phyloP scores from a whole-genome alignment of 2,797 vertebrate species.

The Phataginus tetradactyla region DNA sequence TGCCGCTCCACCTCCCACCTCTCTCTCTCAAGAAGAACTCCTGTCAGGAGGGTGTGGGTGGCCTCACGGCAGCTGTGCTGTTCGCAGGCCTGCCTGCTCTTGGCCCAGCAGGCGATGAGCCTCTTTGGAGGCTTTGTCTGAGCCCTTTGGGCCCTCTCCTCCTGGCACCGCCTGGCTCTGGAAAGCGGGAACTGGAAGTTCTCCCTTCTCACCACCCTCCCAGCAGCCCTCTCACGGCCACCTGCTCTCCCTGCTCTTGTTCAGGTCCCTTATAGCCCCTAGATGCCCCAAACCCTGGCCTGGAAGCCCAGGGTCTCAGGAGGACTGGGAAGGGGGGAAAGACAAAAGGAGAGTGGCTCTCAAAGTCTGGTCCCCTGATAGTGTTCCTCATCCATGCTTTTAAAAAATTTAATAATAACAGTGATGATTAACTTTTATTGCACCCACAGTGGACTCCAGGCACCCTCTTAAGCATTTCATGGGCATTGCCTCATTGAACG shows the following conservation, averaged over 20 bases:
- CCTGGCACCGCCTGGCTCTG: conserved; percentile 33
- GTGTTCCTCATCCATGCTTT: not conserved
- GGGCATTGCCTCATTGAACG: not conserved
- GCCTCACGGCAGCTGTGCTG: not conserved
- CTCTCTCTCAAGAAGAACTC: not conserved
- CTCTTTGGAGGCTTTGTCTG: conserved; percentile 62
- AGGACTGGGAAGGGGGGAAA: not conserved
- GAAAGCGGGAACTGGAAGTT: not conserved
- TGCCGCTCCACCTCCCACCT: not conserved
- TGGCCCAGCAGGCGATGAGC: not conserved
- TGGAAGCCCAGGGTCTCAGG: not conserved
- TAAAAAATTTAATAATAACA: not conserved
- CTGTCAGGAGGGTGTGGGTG: not conserved
- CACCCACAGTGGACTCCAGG: not conserved
- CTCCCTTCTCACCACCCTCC: not conserved
- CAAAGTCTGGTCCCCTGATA: not conserved
- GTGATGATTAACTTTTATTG: not conserved
- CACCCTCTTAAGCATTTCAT: not conserved
- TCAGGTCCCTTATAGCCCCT: not conserved
- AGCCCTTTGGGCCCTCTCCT: not conserved
- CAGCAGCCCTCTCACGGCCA: not conserved
- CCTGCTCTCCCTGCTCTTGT: not conserved
- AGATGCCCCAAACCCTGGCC: not conserved
- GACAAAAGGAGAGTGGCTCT: not conserved
- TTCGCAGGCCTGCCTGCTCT: not conserved